phyloP scores from a whole-genome alignment of 2,888 invertebrate species.

The Polymixis lichenea region DNA sequence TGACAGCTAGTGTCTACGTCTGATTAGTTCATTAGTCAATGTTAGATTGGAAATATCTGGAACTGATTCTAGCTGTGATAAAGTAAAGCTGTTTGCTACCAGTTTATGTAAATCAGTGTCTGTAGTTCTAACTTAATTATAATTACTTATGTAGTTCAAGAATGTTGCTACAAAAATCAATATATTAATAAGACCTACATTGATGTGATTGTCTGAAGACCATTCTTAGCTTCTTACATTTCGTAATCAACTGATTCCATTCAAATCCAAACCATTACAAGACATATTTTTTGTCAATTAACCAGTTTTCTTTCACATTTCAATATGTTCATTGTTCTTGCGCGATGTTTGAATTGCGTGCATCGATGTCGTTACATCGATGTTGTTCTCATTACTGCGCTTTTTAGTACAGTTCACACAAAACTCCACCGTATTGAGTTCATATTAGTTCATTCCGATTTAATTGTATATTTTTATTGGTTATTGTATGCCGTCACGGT shows the following conservation, averaged over 20 bases:
- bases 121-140: slow-evolving; percentile 32
- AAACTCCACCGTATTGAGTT: slow-evolving; percentile 65
- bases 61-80: slow-evolving; percentile 39
- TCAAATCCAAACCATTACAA: slow-evolving; percentile 39
- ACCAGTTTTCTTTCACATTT: slow-evolving; percentile 62
- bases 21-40: slow-evolving; percentile 59
- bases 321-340: slow-evolving; percentile 71
- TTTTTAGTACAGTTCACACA: slow-evolving; percentile 79
- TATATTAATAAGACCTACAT: neutral
- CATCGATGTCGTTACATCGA: slow-evolving; percentile 60
- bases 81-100: slow-evolving; percentile 32
- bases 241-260: slow-evolving; percentile 43
- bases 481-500: slow-evolving; percentile 62
- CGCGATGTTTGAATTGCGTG: slow-evolving; percentile 68
- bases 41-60: slow-evolving; percentile 43
- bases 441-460: slow-evolving; percentile 60
- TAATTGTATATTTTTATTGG: slow-evolving; percentile 63
- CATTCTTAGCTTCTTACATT: slow-evolving; percentile 1
- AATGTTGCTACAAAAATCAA: slow-evolving; percentile 1
- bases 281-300: slow-evolving; percentile 64
- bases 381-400: slow-evolving; percentile 66
- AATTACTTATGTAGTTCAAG: neutral
- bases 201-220: neutral
- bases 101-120: slow-evolving; percentile 49
- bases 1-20: slow-evolving; percentile 57